Conservation (phyloP, 2,797 vertebrate species). For the Acipenser ruthenus region DNA sequence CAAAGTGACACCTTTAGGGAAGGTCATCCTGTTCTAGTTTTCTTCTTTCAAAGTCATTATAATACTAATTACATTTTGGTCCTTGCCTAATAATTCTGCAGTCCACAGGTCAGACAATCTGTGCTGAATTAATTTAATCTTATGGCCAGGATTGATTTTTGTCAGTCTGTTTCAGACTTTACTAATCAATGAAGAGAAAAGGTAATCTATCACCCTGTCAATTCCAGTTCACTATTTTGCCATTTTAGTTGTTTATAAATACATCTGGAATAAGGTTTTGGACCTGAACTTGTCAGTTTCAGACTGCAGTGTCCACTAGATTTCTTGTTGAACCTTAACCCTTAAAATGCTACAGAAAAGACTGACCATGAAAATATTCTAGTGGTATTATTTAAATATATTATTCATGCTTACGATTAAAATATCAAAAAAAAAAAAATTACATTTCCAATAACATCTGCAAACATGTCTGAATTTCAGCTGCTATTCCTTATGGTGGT, state of each 20-base stretch:
- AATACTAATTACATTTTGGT: conserved; percentile 8
- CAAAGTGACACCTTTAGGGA: not conserved
- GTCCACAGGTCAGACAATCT: conserved; percentile 28
- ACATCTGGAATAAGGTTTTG: too few relatives aligned
- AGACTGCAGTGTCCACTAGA: too few relatives aligned
- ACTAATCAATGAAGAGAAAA: conserved; percentile 28
- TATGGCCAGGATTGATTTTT: conserved; percentile 38
- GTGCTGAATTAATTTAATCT: conserved; percentile 33
- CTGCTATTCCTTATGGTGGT: too few relatives aligned
- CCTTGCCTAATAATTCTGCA: conserved; percentile 11
- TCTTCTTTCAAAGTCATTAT: conserved; percentile 11
- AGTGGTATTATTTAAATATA: too few relatives aligned
- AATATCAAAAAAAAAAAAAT: too few relatives aligned
- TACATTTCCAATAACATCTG: too few relatives aligned
- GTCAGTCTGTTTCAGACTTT: conserved; percentile 26
- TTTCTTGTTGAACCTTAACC: too few relatives aligned
- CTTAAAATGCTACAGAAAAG: too few relatives aligned
- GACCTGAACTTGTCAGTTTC: too few relatives aligned
- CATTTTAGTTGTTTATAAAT: conserved; percentile 15
- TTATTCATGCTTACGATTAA: too few relatives aligned
- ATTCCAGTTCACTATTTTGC: conserved; percentile 24
- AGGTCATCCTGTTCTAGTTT: conserved; percentile 13
- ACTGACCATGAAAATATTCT: too few relatives aligned
- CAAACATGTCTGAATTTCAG: too few relatives aligned
- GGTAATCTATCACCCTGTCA: conserved; percentile 42